These are phyloP conservation scores for Orthonychiurus folsomi DNA, from an alignment of 2,888 invertebrate species.

Conservation along the genomic window DNA sequence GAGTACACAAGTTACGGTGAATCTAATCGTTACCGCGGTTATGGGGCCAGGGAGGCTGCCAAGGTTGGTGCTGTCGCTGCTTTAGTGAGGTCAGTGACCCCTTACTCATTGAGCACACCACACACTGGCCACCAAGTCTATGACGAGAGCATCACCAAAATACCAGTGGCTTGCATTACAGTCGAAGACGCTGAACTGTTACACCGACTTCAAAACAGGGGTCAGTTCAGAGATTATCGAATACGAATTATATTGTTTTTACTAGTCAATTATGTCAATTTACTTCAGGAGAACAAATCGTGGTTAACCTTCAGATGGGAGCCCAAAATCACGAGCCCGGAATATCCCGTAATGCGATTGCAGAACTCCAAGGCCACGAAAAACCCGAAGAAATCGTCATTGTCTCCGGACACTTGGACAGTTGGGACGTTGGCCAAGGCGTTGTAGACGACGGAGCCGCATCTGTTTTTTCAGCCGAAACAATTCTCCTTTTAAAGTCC, in stretches of 20 bases:
- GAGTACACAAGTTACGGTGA: slow-evolving; percentile 42
- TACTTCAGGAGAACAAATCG: slow-evolving; percentile 47
- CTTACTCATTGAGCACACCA: slow-evolving; percentile 46
- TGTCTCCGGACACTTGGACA: slow-evolving; percentile 70
- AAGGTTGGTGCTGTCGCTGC: slow-evolving; percentile 45
- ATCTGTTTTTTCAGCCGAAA: background rate
- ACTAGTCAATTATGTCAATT: background rate
- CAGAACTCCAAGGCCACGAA: slow-evolving; percentile 55
- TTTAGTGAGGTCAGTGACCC: slow-evolving; percentile 45
- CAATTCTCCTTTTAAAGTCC: slow-evolving; percentile 25
- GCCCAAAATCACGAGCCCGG: slow-evolving; percentile 52
- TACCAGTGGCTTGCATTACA: slow-evolving; percentile 67
- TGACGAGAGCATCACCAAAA: slow-evolving; percentile 51
- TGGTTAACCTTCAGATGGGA: slow-evolving; percentile 57
- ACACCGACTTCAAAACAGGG: slow-evolving; percentile 52
- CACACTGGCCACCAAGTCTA: slow-evolving; percentile 41
- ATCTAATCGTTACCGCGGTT: slow-evolving; percentile 43
- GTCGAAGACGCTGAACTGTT: slow-evolving; percentile 69
- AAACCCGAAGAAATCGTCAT: slow-evolving; percentile 55
- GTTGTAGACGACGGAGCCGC: slow-evolving; percentile 47
- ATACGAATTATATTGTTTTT: background rate
- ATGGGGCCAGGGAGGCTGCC: slow-evolving; percentile 44
- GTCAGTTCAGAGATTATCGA: slow-evolving; percentile 18
- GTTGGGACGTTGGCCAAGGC: slow-evolving; percentile 53
- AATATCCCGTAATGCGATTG: slow-evolving; percentile 62